Evolutionary conservation across 2,797 vertebrate genomes (phyloP).

Genomic region (Acanthurus tractus): DNA sequence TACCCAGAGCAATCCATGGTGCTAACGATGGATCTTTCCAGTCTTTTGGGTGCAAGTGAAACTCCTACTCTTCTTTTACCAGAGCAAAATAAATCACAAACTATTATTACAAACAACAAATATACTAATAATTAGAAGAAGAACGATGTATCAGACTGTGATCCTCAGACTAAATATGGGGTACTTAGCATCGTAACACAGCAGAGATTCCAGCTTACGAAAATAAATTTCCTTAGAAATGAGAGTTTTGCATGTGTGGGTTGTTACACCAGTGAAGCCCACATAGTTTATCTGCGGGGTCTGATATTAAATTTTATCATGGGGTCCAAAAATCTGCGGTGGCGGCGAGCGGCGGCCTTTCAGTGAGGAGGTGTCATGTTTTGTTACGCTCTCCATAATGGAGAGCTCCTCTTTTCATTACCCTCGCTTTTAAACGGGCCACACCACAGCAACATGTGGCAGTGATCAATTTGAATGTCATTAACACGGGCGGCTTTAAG

Average conservation of each 20-base stretch:
- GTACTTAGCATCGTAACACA: too few species aligned
- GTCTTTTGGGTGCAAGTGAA: too few species aligned
- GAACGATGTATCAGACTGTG: too few species aligned
- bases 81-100: too few species aligned
- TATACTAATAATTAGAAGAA: too few species aligned
- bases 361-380: constrained; percentile 78
- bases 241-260: too few species aligned
- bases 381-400: constrained; percentile 78
- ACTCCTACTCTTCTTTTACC: too few species aligned
- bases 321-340: background rate
- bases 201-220: too few species aligned
- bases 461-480: constrained; percentile 86
- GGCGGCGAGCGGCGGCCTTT: constrained; percentile 43
- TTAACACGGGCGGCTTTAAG: constrained; percentile 78
- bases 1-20: background rate
- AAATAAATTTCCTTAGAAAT: too few species aligned
- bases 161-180: too few species aligned
- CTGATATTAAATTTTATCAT: background rate
- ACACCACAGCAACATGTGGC: constrained; percentile 76
- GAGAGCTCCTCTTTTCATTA: constrained; percentile 83
- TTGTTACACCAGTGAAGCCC: background rate
- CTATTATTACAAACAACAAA: too few species aligned
- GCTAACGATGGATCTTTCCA: background rate
- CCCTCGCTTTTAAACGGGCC: constrained; percentile 75
- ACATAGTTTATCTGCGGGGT: background rate